Base-by-base conservation (phyloP, 2,888 invertebrate species). In the Nomada ruficornis region DNA sequence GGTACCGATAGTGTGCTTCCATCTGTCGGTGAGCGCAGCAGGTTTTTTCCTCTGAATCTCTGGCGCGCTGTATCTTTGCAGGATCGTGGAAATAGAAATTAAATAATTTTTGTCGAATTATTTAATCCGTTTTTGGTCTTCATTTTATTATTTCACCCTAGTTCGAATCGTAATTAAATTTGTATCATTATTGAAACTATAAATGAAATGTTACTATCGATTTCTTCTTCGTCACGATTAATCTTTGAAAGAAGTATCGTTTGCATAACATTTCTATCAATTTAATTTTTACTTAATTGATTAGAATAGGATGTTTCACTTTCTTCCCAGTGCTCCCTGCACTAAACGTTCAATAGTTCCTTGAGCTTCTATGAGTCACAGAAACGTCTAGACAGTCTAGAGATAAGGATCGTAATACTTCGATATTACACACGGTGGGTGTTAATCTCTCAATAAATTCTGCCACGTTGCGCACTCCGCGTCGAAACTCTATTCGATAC, bases 1-100 rank as follows among this genome's bases (percentile, higher is more conserved):
- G 85, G 81, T 75, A 29, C 71, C 78, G 83, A 81, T 76, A 78
- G 67, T 20, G 89, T 89, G 89, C 86, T 79, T 77, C 89, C 89
- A 89, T 87, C 89, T 89, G 72, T 57, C 86, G 89, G 89, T 18
- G 67, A 62, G 59, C 29, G 60, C 63, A 10, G 77, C 55, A 86
- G 80, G 83, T 84, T 82, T 86, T 87, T 85, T 20, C 86, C 74
- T 75, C 60, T 52, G 69, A 57, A 74, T 59, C 63, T 5, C 55
- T 18, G 52, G n/a, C 57, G 26, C 64, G 59, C 60, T 83, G 72
- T 69, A 74, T 72, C 64, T 72, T 60, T 60, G 63, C 54, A 57
- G 52, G 11, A 50, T 50, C 52, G 5, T 65, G 44, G 9, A 55
- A 60, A 70, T 18, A 11, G 10, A 69, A 18, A 54, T 36, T 5